Base-by-base conservation (phyloP, 2,888 invertebrate genomes). In the Chymomyza fuscimana region DNA sequence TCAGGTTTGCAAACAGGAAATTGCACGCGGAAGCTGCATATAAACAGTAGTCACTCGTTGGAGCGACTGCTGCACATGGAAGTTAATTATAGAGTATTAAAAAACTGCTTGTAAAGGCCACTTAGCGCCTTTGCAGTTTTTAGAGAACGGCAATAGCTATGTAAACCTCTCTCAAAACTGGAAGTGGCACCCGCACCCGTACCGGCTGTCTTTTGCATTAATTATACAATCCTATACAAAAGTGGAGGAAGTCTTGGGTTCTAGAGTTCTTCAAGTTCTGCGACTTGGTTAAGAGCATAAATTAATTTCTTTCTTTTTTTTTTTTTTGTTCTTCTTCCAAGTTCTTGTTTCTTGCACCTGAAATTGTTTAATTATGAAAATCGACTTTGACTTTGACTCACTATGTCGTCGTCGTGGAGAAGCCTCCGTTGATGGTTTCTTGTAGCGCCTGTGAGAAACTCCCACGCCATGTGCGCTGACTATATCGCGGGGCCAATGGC, bases 291-390 rank as follows among this genome's bases (percentile, higher is more conserved):
- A 15, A 54, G 40, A 46, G 29, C 58, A 58, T 58, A 58, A 58
- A 58, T 58, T 58, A 58, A 58, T 58, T 58, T 54, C 54, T 58
- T 54, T 25, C 9, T 58, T 4, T 16, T 54, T n/a, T 46, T 66
- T 36, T 15, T 50, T 50, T 50, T 4, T 12, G 9, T 29, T 59
- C 16, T 59, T 16, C 15, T 9, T 46, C 19, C 10, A 22, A 19
- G 19, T 29, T 63, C 22, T 25, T 22, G 50, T 19, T 50, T 46
- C 50, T 50, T 51, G 15, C 25, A 22, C 19, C 22, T 15, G 19
- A 64, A 64, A 64, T 29, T 15, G 80, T 80, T 84, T 82, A 86
- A 84, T 84, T 86, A 86, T 77, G 82, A 85, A 73, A 76, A 76
- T 76, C 69, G 75, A 72, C 74, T 65, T 68, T 16, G 62, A 59